phyloP scores from a whole-genome alignment of 2,888 invertebrate species.

The Osmoderma eremita region DNA sequence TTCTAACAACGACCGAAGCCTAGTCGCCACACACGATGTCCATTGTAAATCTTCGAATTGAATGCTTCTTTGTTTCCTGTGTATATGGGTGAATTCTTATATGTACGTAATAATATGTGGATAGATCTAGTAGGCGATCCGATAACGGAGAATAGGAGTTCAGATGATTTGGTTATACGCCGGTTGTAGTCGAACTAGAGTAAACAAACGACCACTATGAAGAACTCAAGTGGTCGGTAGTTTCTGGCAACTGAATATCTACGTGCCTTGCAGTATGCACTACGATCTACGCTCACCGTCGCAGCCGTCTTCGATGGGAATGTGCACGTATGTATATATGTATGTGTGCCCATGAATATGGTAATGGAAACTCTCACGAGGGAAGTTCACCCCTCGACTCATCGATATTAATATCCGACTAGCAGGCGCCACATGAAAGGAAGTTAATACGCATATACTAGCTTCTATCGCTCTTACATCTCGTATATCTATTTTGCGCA shows the following conservation, averaged over 20 bases:
- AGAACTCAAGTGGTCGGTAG: conserved; percentile 53
- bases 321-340: neutral
- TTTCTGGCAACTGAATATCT: conserved; percentile 55
- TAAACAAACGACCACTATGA: conserved; percentile 55
- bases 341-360: conserved; percentile 56
- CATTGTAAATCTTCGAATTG: conserved; percentile 37
- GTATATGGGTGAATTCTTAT: conserved; percentile 10
- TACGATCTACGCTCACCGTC: conserved; percentile 41
- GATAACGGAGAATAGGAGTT: conserved; percentile 21
- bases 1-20: conserved; percentile 18
- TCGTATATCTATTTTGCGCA: conserved; percentile 1
- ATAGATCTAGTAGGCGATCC: conserved; percentile 30
- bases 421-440: conserved; percentile 45
- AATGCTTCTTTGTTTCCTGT: conserved; percentile 36
- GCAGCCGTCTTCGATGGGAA: too few species aligned
- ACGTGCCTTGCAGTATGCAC: conserved; percentile 52
- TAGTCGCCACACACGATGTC: conserved; percentile 37
- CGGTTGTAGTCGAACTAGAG: conserved; percentile 2
- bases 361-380: conserved; percentile 50
- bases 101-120: neutral
- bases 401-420: conserved; percentile 48
- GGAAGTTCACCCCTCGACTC: conserved; percentile 47
- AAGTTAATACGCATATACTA: conserved; percentile 14
- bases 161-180: conserved; percentile 37
- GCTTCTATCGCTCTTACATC: neutral